phyloP scores from a whole-genome alignment of 2,888 invertebrate species.

The Drosophila limbata region DNA sequence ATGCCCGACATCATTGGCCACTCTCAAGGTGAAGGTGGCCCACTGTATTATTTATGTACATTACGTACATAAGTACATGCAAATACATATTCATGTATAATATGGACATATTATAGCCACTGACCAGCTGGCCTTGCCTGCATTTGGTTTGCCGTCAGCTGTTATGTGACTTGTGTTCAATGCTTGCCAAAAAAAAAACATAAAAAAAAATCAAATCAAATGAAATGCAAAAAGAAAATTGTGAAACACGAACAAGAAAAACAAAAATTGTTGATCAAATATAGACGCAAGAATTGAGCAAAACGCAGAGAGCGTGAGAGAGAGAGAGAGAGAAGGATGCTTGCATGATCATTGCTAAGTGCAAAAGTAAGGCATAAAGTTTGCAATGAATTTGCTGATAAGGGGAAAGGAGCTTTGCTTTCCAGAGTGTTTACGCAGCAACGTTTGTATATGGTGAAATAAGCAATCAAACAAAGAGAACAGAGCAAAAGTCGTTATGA shows the following conservation, averaged over 20 bases:
- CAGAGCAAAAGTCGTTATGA: constrained; percentile 55
- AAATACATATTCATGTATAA: constrained; percentile 11
- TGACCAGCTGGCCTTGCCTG: constrained; percentile 73
- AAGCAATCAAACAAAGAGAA: constrained; percentile 49
- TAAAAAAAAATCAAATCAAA: constrained; percentile 21
- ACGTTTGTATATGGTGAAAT: constrained; percentile 53
- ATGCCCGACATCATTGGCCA: constrained; percentile 64
- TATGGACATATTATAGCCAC: constrained; percentile 34
- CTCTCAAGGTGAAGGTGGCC: constrained; percentile 59
- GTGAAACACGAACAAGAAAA: constrained; percentile 25
- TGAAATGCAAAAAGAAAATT: constrained; percentile 19
- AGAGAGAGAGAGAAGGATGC: constrained; percentile 8
- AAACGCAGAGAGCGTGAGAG: neutral
- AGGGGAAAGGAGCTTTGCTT: constrained; percentile 17
- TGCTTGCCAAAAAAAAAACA: constrained; percentile 67
- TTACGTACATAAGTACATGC: constrained; percentile 1
- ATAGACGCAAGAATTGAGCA: constrained; percentile 7
- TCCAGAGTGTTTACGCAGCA: constrained; percentile 26
- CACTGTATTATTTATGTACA: constrained; percentile 13
- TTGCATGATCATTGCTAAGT: constrained; percentile 4
- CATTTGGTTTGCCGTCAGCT: constrained; percentile 63
- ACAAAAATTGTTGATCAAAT: constrained; percentile 37
- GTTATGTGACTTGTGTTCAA: constrained; percentile 65
- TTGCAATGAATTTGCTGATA: constrained; percentile 29
- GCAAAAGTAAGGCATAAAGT: constrained; percentile 4